Base-by-base conservation (phyloP, 2,113 vertebrate genomes). In the Aleadryas rufinucha region DNA sequence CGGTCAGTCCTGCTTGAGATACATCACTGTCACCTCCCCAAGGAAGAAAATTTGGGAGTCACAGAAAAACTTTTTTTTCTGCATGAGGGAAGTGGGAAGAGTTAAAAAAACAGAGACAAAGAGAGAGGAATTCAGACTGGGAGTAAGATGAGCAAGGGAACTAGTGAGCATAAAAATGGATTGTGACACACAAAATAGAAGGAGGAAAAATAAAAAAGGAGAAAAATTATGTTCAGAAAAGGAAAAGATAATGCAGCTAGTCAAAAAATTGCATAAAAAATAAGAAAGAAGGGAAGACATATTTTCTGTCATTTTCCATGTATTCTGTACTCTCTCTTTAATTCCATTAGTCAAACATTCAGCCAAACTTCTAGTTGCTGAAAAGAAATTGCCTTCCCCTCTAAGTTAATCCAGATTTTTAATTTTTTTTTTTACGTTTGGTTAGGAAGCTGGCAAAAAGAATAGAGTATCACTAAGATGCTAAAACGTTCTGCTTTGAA, bases 1-100 rank as follows among this genome's bases (percentile, higher is more conserved):
- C 79, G 6, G 14, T 33, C 71, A 57, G 45, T 49, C 22, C 41
- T 13, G 0, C 11, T 78, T 64, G 22, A 0, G 0, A 28, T 27
- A 50, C 5, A 41, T 7, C 22, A 30, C 10, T 39, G 42, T 13
- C 47, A 59, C 26, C 19, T 54, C 37, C 57, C 26, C 57, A 75
- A 70, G 16, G 2, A 52, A 65, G 23, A 71, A 81, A 52, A 82
- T 60, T 35, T 52, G 23, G 11, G 22, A 69, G 50, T 47, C 19
- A 79, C n/a, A 80, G 39, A 44, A 54, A 64, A 69, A 4, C 4
- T 5, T 63, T 52, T 39, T 70, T 53, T 68, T 30, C 16, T 56
- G 8, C 4, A 4, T 60, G 6, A 65, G 6, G 10, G 60, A 87
- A 70, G 24, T 24, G 10, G 15, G 15, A 69, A 80, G 17, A 75